phyloP scores from a whole-genome alignment of 2,113 vertebrate species.

The Etheostoma spectabile region DNA sequence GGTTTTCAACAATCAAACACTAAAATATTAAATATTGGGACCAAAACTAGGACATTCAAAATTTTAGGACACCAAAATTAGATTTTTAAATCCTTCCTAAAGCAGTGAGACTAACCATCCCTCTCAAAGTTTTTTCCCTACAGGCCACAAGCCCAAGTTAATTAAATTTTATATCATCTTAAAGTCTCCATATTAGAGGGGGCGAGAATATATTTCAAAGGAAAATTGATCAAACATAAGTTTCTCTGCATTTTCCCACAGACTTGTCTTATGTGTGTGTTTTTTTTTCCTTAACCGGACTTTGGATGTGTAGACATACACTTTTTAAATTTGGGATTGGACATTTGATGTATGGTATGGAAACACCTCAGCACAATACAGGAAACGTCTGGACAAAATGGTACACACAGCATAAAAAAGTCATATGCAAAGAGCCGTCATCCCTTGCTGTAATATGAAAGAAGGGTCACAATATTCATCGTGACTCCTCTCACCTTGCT shows the following conservation, averaged over 20 bases:
- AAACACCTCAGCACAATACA: background rate
- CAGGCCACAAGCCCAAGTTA: slow-evolving; percentile 66
- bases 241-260: slow-evolving; percentile 50
- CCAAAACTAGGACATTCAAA: slow-evolving; percentile 44
- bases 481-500: background rate
- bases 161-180: slow-evolving; percentile 75
- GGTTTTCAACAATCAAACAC: slow-evolving; percentile 23
- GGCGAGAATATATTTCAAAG: slow-evolving; percentile 68
- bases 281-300: slow-evolving; percentile 9
- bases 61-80: slow-evolving; percentile 50
- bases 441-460: background rate
- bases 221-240: slow-evolving; percentile 68
- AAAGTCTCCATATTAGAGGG: slow-evolving; percentile 66
- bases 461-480: background rate
- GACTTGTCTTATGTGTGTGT: slow-evolving; percentile 17
- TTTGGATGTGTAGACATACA: slow-evolving; percentile 1
- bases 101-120: slow-evolving; percentile 51
- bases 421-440: background rate
- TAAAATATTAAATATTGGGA: background rate
- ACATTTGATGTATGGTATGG: background rate
- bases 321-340: slow-evolving; percentile 7
- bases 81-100: slow-evolving; percentile 49
- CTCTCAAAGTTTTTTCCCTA: slow-evolving; percentile 49
- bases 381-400: background rate
- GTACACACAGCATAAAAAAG: background rate